A percentile compares a stretch with the other conserved stretches of the same genome.
These are phyloP conservation scores for Aplodontia rufa DNA, from an alignment of 2,113 vertebrate genomes.

Conservation along the genomic window DNA sequence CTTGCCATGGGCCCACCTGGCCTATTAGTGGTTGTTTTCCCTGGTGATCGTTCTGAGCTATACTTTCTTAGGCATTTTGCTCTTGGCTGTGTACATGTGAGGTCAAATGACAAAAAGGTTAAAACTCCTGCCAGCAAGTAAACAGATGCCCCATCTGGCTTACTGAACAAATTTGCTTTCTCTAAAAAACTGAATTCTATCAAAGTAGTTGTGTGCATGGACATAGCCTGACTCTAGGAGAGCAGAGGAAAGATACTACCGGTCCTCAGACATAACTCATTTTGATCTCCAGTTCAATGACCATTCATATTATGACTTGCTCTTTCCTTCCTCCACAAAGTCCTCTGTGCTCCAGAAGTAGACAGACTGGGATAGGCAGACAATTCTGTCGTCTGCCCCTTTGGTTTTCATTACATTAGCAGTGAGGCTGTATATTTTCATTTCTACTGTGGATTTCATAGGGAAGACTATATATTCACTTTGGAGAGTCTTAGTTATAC, in stretches of 20 bases:
- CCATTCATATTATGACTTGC: background rate
- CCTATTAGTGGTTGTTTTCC: background rate
- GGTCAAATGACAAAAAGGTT: conserved; percentile 46
- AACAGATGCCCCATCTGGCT: conserved; percentile 1
- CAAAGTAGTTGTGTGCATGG: background rate
- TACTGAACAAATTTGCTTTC: background rate
- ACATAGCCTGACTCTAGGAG: background rate
- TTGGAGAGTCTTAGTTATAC: background rate
- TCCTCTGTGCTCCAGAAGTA: background rate
- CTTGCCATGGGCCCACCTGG: background rate
- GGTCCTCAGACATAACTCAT: background rate
- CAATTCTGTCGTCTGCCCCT: background rate
- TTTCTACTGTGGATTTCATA: background rate
- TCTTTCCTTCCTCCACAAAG: background rate
- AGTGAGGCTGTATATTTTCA: background rate
- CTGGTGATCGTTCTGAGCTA: background rate
- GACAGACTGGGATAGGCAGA: background rate
- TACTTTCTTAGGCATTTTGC: background rate
- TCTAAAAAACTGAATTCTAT: background rate
- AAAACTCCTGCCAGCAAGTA: conserved; percentile 21
- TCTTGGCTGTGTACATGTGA: background rate
- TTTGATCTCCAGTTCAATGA: background rate
- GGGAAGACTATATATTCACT: background rate
- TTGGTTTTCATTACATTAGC: background rate
- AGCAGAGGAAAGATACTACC: background rate